phyloP scores from a whole-genome alignment of 2,888 invertebrate genomes.

The Trichopoda pennipes region DNA sequence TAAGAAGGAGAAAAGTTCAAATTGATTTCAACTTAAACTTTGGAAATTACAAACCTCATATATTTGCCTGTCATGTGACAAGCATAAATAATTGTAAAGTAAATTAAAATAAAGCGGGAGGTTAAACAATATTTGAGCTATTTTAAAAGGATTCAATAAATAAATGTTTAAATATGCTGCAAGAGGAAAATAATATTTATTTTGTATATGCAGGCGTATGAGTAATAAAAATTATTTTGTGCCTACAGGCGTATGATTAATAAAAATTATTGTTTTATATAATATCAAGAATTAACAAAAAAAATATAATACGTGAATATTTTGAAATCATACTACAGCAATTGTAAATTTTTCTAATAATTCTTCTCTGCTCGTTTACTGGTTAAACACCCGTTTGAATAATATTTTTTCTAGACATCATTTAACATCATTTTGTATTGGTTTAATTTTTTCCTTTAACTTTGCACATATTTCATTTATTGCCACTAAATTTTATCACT shows the following conservation, averaged over 20 bases:
- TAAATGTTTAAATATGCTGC: too few relatives aligned
- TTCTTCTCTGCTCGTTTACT: background rate
- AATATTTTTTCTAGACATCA: background rate
- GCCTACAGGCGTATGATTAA: background rate
- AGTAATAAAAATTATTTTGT: background rate
- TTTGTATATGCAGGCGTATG: background rate
- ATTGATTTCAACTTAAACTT: slow-evolving; percentile 20
- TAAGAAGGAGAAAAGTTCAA: background rate
- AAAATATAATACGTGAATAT: too few relatives aligned
- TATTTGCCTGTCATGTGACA: background rate
- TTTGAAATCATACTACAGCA: too few relatives aligned
- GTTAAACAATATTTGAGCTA: too few relatives aligned
- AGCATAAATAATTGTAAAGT: too few relatives aligned
- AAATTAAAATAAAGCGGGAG: too few relatives aligned
- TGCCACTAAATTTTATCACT: slow-evolving; percentile 39
- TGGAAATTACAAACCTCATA: background rate
- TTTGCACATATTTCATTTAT: slow-evolving; percentile 8
- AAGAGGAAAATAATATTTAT: background rate
- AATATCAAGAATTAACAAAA: too few relatives aligned
- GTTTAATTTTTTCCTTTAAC: background rate
- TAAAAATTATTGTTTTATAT: background rate
- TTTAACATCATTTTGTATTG: background rate
- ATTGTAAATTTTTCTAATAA: background rate
- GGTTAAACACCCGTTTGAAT: slow-evolving; percentile 14
- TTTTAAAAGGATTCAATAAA: too few relatives aligned